phyloP scores from a whole-genome alignment of 2,797 vertebrate species.

The Danio aesculapii region DNA sequence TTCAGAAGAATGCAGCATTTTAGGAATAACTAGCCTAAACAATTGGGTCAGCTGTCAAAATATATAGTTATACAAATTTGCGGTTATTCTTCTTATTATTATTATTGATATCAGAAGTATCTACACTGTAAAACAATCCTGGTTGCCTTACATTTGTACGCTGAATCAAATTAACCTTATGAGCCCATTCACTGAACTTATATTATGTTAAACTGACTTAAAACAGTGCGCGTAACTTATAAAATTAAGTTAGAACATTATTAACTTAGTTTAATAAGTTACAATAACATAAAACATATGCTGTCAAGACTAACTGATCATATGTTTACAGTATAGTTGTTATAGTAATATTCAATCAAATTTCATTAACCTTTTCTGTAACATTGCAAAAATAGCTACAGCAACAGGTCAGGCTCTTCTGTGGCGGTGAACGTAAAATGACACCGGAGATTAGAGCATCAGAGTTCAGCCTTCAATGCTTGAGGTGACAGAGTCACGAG shows the following conservation, averaged over 20 bases:
- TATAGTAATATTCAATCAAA: too few species aligned
- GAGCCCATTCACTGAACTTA: too few species aligned
- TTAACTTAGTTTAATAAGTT: too few species aligned
- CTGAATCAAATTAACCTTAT: too few species aligned
- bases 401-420: conserved; percentile 57
- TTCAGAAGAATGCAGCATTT: background rate
- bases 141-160: too few species aligned
- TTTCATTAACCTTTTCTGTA: background rate
- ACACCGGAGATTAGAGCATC: conserved; percentile 43
- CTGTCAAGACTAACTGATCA: too few species aligned
- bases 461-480: conserved; percentile 38
- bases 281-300: too few species aligned
- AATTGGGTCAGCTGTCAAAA: background rate
- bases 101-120: background rate
- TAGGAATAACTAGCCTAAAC: background rate
- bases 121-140: too few species aligned
- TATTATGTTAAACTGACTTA: too few species aligned
- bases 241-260: too few species aligned
- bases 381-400: conserved; percentile 6
- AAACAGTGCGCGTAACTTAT: too few species aligned
- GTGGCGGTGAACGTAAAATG: conserved; percentile 43
- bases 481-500: conserved; percentile 54
- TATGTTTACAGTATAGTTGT: background rate
- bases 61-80: background rate
- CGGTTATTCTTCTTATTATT: background rate